Evolutionary conservation across 2,888 invertebrate genomes (phyloP), one percentile per base, ranked within the genome.

Genomic region (Oxyscelio sp.): DNA sequence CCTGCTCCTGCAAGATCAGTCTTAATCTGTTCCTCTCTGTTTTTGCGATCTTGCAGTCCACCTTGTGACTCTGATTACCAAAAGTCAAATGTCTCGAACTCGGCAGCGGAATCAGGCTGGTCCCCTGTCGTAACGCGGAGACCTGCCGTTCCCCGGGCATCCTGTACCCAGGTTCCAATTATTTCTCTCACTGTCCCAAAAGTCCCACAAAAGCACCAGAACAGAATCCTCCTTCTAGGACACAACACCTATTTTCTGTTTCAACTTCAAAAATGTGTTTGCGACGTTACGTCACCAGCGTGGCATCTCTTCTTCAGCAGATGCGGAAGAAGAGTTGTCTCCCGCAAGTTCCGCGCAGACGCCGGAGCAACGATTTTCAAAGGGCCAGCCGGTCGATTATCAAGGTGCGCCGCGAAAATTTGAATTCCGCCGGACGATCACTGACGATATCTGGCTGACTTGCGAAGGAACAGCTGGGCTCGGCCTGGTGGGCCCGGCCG

Each of bases 291-390:
- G 58, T 81, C 52, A 73, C 34, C 50, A 68, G 50, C 68, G 68
- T 61, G 40, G 40, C 63, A 52, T 19, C 15, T 61, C 78, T 34
- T 63, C 38, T 54, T 34, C 40, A 31, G 11, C 22, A 40, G 6
- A 34, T 15, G 15, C n/a, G 13, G 15, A 56, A 43, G 56, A 65
- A 75, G 65, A 82, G 85, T 77, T 80, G 80, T 80, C 80, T 75
- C 56, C 71, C 43, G 61, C 40, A 58, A 59, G 56, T 50, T 61
- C 70, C 68, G 90, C 93, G 93, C 93, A 92, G 91, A 91, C 92
- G 92, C 89, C 85, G 87, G 89, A 88, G 78, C 92, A 91, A 91
- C 92, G 92, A 92, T 93, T 92, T 92, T 90, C 91, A 88, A 91
- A 91, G 89, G 13, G 40, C n/a, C 2, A n/a, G 15, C 52, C 43